phyloP scores from a whole-genome alignment of 2,888 invertebrate genomes.

The Latheticus oryzae region DNA sequence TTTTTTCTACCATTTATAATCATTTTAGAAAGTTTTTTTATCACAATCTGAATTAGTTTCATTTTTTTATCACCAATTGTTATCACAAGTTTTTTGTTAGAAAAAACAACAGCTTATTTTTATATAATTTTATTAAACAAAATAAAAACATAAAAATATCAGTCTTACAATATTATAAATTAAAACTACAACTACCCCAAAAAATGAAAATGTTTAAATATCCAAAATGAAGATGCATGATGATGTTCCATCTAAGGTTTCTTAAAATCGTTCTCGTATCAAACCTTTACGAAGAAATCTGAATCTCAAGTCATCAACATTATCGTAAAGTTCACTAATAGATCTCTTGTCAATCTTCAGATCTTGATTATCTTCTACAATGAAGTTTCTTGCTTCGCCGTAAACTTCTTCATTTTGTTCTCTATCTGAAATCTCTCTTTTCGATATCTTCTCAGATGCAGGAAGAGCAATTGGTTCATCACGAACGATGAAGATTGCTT shows the following conservation, averaged over 20 bases:
- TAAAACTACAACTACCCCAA: background rate
- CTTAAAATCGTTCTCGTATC: slow-evolving; percentile 21
- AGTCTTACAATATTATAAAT: slow-evolving; percentile 13
- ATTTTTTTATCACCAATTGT: too few relatives aligned
- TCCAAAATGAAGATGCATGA: slow-evolving; percentile 8
- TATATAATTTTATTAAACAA: slow-evolving; percentile 15
- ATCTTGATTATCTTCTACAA: background rate
- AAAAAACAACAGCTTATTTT: slow-evolving; percentile 4
- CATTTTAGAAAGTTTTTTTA: too few relatives aligned
- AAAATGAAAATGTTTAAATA: slow-evolving; percentile 17
- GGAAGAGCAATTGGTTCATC: slow-evolving; percentile 20
- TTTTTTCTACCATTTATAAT: too few relatives aligned
- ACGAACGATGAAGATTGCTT: slow-evolving; percentile 7
- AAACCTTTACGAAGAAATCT: slow-evolving; percentile 17
- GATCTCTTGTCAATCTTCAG: slow-evolving; percentile 18
- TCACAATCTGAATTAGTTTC: too few relatives aligned
- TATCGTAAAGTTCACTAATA: slow-evolving; percentile 14
- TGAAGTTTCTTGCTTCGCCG: too few relatives aligned
- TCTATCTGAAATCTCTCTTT: slow-evolving; percentile 10
- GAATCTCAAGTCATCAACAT: slow-evolving; percentile 24
- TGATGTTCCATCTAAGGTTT: too few relatives aligned
- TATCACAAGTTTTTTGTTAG: background rate
- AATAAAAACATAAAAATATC: slow-evolving; percentile 18
- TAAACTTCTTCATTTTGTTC: slow-evolving; percentile 8
- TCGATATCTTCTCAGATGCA: slow-evolving; percentile 32